Evolutionary conservation across 2,888 invertebrate genomes (phyloP).

Genomic region (Lutraria lutraria): DNA sequence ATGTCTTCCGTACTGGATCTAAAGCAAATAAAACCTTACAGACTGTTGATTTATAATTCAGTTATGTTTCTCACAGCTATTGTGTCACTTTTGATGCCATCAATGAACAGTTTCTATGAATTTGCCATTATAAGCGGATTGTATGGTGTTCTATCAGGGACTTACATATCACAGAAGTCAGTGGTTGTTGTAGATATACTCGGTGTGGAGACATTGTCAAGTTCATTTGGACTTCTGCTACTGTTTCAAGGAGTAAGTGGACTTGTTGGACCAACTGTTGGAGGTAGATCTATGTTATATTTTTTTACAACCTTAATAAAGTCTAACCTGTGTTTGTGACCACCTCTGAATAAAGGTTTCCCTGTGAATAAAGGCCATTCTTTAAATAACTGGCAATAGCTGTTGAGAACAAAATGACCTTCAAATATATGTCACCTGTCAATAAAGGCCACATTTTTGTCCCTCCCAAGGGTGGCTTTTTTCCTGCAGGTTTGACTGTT

Average conservation of each 20-base stretch:
- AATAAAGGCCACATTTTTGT: too few relatives aligned
- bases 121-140: slow-evolving; percentile 70
- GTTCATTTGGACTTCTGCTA: slow-evolving; percentile 79
- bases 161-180: slow-evolving; percentile 81
- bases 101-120: slow-evolving; percentile 61
- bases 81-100: slow-evolving; percentile 75
- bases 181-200: slow-evolving; percentile 81
- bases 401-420: too few relatives aligned
- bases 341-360: too few relatives aligned
- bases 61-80: slow-evolving; percentile 76
- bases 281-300: slow-evolving; percentile 72
- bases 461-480: too few relatives aligned
- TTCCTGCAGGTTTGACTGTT: too few relatives aligned
- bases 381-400: too few relatives aligned
- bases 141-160: slow-evolving; percentile 78
- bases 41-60: slow-evolving; percentile 75
- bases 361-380: too few relatives aligned
- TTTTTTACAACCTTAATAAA: too few relatives aligned
- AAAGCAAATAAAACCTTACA: slow-evolving; percentile 70
- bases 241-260: slow-evolving; percentile 80
- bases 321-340: too few relatives aligned
- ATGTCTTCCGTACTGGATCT: slow-evolving; percentile 76
- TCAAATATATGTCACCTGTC: too few relatives aligned
- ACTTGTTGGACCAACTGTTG: slow-evolving; percentile 79
- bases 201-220: slow-evolving; percentile 77